Conservation (phyloP, 2,113 vertebrate species). For the Ibidorhyncha struthersii region DNA sequence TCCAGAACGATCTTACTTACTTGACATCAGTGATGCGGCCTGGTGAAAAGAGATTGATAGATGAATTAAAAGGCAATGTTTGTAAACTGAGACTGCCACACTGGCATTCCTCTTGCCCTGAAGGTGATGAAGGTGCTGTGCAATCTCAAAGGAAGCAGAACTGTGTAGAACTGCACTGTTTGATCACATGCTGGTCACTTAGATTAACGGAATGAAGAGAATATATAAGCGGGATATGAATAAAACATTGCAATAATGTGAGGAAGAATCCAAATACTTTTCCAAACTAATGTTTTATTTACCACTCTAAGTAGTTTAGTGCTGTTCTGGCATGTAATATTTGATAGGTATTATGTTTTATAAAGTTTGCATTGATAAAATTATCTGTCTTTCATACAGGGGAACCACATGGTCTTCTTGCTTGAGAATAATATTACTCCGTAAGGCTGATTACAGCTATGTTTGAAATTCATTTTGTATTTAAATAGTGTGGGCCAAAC, state of each 20-base stretch:
- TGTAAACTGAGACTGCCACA: not conserved
- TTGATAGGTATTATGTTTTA: conserved; percentile 50
- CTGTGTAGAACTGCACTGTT: not conserved
- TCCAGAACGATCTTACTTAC: not conserved
- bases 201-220: conserved; percentile 43
- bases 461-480: conserved; percentile 15
- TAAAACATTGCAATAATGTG: conserved; percentile 66
- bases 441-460: not conserved
- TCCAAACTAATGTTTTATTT: conserved; percentile 68
- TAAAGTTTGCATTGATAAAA: conserved; percentile 53
- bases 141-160: not conserved
- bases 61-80: not conserved
- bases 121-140: not conserved
- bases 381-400: not conserved
- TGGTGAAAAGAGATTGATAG: not conserved
- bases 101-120: not conserved
- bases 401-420: not conserved
- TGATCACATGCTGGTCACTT: conserved; percentile 35
- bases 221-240: conserved; percentile 24
- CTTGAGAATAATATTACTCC: not conserved
- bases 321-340: conserved; percentile 39
- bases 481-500: conserved; percentile 13
- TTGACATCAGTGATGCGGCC: not conserved
- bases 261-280: conserved; percentile 49
- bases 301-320: conserved; percentile 46